Percentiles rank a stretch among this genome's conserved stretches.
Evolutionary conservation across 2,113 vertebrate genomes (phyloP).

Genomic region (Indicator maculatus): DNA sequence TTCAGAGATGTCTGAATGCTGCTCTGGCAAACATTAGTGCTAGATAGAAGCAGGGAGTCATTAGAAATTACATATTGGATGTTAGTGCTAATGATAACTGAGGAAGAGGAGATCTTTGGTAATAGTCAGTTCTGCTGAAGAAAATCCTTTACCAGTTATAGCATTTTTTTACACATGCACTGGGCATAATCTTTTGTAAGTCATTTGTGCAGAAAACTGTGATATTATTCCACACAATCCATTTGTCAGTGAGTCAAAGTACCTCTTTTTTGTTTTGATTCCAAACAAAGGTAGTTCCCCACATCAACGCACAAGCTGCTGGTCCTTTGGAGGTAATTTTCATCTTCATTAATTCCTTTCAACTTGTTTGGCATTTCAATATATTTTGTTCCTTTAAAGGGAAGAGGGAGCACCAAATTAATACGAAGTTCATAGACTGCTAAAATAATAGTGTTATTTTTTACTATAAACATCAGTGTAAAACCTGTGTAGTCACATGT

Average conservation of each 20-base stretch:
- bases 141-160: neutral
- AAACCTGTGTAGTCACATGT: neutral
- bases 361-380: neutral
- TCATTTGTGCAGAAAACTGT: neutral
- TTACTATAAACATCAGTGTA: neutral
- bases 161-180: neutral
- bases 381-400: neutral
- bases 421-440: neutral
- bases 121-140: neutral
- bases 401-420: neutral
- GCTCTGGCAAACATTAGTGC: neutral
- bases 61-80: neutral
- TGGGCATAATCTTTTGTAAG: neutral
- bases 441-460: neutral
- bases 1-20: neutral
- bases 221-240: neutral
- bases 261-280: neutral
- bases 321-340: neutral
- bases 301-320: neutral
- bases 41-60: neutral
- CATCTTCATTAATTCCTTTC: neutral
- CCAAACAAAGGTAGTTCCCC: neutral
- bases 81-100: neutral
- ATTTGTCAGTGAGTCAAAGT: neutral
- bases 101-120: constrained; percentile 10